Base-by-base conservation (phyloP, 2,797 vertebrate species). In the Microchirus variegatus region DNA sequence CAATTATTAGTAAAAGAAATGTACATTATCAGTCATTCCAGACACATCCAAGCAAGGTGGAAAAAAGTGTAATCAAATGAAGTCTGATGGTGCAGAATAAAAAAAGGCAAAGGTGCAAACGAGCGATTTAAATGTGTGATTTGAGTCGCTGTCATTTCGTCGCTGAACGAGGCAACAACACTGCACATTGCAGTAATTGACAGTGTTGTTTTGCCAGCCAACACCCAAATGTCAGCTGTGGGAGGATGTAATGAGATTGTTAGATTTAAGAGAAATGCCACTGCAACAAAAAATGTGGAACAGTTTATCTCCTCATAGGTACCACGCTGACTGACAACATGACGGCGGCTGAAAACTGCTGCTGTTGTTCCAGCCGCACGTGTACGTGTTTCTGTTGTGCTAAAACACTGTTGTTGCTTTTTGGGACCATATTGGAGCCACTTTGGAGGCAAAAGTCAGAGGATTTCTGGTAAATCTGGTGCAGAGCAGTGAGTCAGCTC, bases 211-310 rank as follows among this genome's bases (percentile, higher is more conserved):
- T 73, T 67, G 62, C 64, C 50, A 67, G 57, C 59, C 58, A 70
- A 71, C 80, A 81, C 59, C 62, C 53, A 77, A 40, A 77, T 50
- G 45, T 61, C 70, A 48, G 50, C 49, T 59, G 53, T 36, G 66
- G 36, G 58, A 61, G 31, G 47, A 74, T 63, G 63, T 73, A 68
- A 62, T 70, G 47, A 78, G 42, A 26, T 69, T 65, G 49, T 38
- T 2, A 40, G 22, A 61, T 67, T 53, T 58, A 63, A 69, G 70
- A 64, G 38, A 64, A 60, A 10, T 48, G 44, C 55, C 37, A 58
- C 17, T 31, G 52, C 9, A 70, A 65, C 26, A 62, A 22, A 62
- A 22, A 69, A 53, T 53, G 51, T 16, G 41, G 36, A 3, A 46
- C 12, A 51, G 46, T 18, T 37, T 12, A 59, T 59, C 11, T 43